Conservation (phyloP, 2,888 invertebrate genomes). For the Thera obeliscata region DNA sequence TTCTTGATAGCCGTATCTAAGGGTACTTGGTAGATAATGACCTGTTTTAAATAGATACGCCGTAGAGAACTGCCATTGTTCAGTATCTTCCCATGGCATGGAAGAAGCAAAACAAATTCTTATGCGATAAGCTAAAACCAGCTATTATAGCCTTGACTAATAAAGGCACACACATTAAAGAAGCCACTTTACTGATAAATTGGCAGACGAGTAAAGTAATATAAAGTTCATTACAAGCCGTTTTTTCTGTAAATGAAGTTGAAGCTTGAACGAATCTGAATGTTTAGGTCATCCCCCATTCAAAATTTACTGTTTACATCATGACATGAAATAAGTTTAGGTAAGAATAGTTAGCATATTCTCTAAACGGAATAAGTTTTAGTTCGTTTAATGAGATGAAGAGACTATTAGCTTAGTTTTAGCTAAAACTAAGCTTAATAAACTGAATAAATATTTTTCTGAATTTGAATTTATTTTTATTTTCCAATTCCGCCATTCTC, state of each 20-base stretch:
- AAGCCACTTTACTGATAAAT: slow-evolving; percentile 15
- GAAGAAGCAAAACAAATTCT: slow-evolving; percentile 31
- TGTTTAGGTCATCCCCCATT: neutral
- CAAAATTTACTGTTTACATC: no score
- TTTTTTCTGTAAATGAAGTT: neutral
- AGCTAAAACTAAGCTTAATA: no score
- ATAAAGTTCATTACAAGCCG: neutral
- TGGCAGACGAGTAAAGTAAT: slow-evolving; percentile 2
- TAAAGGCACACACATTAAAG: slow-evolving; percentile 14
- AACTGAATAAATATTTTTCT: no score
- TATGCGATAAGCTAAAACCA: slow-evolving; percentile 21
- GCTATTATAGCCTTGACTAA: slow-evolving; percentile 28
- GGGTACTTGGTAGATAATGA: slow-evolving; percentile 21
- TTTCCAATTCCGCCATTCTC: no score
- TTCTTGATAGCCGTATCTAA: neutral
- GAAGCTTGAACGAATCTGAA: neutral
- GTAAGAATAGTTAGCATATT: no score
- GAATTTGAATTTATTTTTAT: no score
- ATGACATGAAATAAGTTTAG: no score
- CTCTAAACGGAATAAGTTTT: no score
- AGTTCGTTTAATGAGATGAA: no score
- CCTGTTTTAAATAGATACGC: slow-evolving; percentile 30
- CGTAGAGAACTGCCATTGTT: slow-evolving; percentile 35
- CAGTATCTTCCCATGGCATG: slow-evolving; percentile 37
- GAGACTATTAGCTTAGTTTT: no score